Evolutionary conservation across 2,888 invertebrate species (phyloP), one percentile per base, ranked within the genome.

Genomic region (Habroteleia sp.): DNA sequence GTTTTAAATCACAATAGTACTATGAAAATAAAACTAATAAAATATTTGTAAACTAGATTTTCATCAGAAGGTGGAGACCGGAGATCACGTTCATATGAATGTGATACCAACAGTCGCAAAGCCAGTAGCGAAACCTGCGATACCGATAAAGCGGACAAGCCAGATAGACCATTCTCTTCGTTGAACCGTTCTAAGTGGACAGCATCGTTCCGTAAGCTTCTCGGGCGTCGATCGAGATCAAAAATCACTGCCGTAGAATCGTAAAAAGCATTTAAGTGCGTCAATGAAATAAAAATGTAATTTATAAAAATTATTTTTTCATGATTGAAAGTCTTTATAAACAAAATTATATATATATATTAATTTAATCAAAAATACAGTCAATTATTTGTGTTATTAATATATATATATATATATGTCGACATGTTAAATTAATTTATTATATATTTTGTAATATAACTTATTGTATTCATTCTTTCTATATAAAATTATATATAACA

Each of bases 111-210:
- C 56, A 76, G 75, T 39, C 80, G 83, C 35, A 85, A 85, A 62
- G 81, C 82, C 71, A 87, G 86, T 63, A 73, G 58, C 44, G 73
- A 65, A 25, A 10, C 14, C 3, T 42, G 42, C 25, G 42, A 58
- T 7, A 10, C 31, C n/a, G 62, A 62, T 1, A 87, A 86, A 68
- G 83, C 81, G 77, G 78, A 56, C 8, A 48, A 74, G 0, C n/a
- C n/a, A n/a, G n/a, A n/a, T n/a, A 41, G 29, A 29, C 13, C 46
- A 10, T 42, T 27, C n/a, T 39, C 58, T 14, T 33, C 89, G 79
- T 83, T 91, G 63, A 90, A 88, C 5, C 89, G 91, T 8, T 91
- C 91, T 41, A 90, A 90, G 79, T 92, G 92, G 92, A 92, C 92
- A 10, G 90, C 92, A 0, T 92, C 92, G 2, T 92, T 92, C 84